Conservation (phyloP, 1,140 invertebrate genomes). For the Gryllus bimaculatus region DNA sequence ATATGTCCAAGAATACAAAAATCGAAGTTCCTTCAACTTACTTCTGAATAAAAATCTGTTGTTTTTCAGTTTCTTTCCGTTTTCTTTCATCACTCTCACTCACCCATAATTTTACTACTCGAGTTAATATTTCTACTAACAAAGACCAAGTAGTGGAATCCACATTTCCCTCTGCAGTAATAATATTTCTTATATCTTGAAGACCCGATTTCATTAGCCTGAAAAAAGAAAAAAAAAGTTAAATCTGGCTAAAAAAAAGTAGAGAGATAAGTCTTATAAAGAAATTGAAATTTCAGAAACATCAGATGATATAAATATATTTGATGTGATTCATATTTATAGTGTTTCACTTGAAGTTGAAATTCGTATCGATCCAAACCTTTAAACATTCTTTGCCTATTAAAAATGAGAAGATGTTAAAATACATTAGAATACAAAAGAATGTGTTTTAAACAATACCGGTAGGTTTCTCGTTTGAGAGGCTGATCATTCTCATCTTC, state of each 20-base stretch:
- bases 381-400: neutral
- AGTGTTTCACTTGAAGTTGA: too few species aligned
- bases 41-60: slow-evolving; percentile 74
- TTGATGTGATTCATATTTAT: too few species aligned
- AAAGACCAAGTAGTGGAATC: slow-evolving; percentile 38
- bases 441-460: neutral
- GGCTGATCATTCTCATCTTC: neutral
- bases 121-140: slow-evolving; percentile 45
- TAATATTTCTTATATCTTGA: slow-evolving; percentile 49
- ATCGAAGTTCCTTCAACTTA: slow-evolving; percentile 28
- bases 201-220: slow-evolving; percentile 56
- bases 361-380: too few species aligned
- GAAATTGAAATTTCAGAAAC: too few species aligned
- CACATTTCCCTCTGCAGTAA: slow-evolving; percentile 37
- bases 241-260: neutral
- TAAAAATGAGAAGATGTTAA: too few species aligned
- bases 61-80: slow-evolving; percentile 58
- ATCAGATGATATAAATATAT: too few species aligned
- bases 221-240: slow-evolving; percentile 28
- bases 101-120: slow-evolving; percentile 62
- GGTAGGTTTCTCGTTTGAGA: neutral
- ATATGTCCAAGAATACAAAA: neutral
- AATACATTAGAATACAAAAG: neutral
- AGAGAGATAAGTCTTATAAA: too few species aligned
- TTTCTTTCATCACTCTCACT: slow-evolving; percentile 58